Evolutionary conservation across 2,888 invertebrate genomes (phyloP).

Genomic region (Eupelmus urozonus): DNA sequence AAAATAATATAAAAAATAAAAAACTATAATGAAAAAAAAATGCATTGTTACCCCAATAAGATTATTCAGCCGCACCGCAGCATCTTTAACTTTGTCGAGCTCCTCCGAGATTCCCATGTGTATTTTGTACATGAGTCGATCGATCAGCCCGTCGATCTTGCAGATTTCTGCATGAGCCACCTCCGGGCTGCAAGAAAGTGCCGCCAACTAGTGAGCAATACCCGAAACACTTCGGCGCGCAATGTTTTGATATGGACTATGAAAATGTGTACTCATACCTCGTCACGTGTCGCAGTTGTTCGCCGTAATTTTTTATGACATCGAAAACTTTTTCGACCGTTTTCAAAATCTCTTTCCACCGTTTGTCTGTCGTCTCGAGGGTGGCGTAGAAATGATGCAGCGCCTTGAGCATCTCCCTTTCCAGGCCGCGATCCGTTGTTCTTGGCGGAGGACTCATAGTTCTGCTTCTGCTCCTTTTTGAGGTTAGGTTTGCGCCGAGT

Average conservation of each 20-base stretch:
- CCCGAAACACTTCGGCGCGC: neutral
- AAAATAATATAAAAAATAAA: no score
- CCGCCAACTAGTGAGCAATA: constrained; percentile 50
- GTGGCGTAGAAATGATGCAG: constrained; percentile 66
- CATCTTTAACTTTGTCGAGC: constrained; percentile 60
- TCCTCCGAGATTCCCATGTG: constrained; percentile 68
- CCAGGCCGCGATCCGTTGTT: constrained; percentile 60
- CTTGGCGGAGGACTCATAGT: no score
- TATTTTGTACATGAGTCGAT: constrained; percentile 69
- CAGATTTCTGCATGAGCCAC: constrained; percentile 67
- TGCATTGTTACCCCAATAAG: constrained; percentile 64
- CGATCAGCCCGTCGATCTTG: constrained; percentile 62
- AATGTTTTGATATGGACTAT: neutral
- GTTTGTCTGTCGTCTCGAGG: constrained; percentile 63
- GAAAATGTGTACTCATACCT: constrained; percentile 59
- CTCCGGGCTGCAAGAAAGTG: constrained; percentile 64
- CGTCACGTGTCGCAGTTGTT: constrained; percentile 67
- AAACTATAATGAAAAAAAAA: neutral
- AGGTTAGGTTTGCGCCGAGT: constrained; percentile 41
- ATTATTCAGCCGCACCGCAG: constrained; percentile 63
- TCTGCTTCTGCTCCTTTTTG: neutral
- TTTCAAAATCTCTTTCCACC: constrained; percentile 63
- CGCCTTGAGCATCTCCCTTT: constrained; percentile 65
- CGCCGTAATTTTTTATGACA: constrained; percentile 66
- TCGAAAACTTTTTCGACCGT: constrained; percentile 59